Evolutionary conservation across 2,888 invertebrate genomes (phyloP), one percentile per base, ranked within the genome.

Genomic region (Mesorhabditis spiculigera): DNA sequence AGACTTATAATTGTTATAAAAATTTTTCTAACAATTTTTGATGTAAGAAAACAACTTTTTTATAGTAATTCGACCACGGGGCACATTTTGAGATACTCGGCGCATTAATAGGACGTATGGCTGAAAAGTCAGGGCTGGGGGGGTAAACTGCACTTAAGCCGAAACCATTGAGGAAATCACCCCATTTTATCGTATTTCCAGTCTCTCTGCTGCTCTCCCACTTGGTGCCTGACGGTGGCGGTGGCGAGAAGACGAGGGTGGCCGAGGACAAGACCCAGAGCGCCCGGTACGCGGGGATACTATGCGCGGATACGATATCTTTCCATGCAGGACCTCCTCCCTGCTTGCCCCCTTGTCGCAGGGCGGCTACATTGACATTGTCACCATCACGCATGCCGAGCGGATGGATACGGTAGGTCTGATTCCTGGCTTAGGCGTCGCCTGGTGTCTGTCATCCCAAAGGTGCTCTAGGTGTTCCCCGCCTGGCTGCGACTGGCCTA

Each of bases 151-250:
- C n/a, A n/a, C n/a, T n/a, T n/a, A n/a, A n/a, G n/a, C n/a, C n/a
- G 28, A 28, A 3, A 28, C 28, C 28, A 28, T 28, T 28, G 28
- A 28, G 28, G 28, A 28, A 28, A 28, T 28, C 28, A 1, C n/a
- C n/a, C 28, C 28, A 28, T 28, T 28, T 28, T 28, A 3, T 28
- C 28, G 3, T 28, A 28, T 28, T 28, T 28, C 28, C 28, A 28
- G 28, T 28, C 28, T 28, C 28, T 28, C 28, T 28, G 28, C 28
- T 28, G 28, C 28, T 28, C 28, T 28, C 28, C 28, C 28, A 28
- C 28, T 28, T 28, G 28, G 28, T 28, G 28, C 28, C 28, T 69
- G 1, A 84, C 82, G 43, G 75, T 69, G 50, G 83, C 71, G 16
- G 78, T 78, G 16, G 73, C 67, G 28, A 67, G 58, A 62, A 68